Evolutionary conservation across 2,888 invertebrate species (phyloP).

Genomic region (Ormyrus nitidulus): DNA sequence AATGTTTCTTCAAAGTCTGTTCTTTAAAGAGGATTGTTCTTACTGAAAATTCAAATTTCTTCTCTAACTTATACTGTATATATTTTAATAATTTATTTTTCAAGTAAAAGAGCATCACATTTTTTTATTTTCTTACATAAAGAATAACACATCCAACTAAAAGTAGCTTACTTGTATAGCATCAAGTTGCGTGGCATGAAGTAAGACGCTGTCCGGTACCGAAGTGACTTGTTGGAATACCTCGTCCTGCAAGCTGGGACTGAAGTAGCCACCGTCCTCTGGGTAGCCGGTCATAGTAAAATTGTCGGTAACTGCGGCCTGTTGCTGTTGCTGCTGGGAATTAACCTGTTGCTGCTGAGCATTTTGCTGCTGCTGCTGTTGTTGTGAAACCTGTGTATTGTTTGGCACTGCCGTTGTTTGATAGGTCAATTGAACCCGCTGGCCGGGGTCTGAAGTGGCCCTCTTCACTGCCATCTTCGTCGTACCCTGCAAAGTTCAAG

Average conservation of each 20-base stretch:
- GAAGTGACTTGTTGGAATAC: conserved; percentile 83
- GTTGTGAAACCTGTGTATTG: conserved; percentile 63
- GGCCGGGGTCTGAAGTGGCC: conserved; percentile 85
- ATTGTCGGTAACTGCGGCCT: conserved; percentile 69
- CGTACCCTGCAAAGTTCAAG: conserved; percentile 68
- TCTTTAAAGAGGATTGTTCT: too few relatives aligned
- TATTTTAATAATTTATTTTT: too few relatives aligned
- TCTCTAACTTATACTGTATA: too few relatives aligned
- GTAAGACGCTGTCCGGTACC: conserved; percentile 81
- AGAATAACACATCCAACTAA: too few relatives aligned
- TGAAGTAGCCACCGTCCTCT: conserved; percentile 75
- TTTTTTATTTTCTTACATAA: too few relatives aligned
- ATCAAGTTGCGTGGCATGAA: conserved; percentile 81
- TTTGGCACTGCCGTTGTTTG: conserved; percentile 66
- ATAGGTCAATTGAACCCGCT: conserved; percentile 78
- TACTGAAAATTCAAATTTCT: too few relatives aligned
- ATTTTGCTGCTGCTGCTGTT: conserved; percentile 64
- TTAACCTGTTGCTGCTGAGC: conserved; percentile 56
- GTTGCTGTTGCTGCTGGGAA: conserved; percentile 63
- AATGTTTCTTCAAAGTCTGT: too few relatives aligned
- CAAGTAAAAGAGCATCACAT: too few relatives aligned
- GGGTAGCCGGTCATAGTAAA: conserved; percentile 74
- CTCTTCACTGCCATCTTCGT: conserved; percentile 82
- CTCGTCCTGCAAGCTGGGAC: conserved; percentile 81
- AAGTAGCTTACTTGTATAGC: conserved; percentile 72